Evolutionary conservation across 2,888 invertebrate species (phyloP).

Genomic region (Nipponacmea schrenckii): DNA sequence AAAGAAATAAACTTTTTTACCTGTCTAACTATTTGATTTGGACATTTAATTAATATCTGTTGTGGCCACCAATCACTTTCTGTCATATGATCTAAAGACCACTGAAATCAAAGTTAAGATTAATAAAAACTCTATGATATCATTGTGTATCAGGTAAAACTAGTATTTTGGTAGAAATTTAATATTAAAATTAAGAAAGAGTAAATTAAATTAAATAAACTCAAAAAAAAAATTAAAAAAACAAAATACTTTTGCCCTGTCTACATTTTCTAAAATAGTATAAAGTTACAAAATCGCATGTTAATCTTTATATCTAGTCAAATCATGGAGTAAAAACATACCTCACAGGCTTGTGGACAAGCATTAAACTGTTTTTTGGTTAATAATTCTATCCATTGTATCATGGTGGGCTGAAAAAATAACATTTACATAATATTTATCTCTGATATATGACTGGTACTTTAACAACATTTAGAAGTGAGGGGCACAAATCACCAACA

Average conservation of each 20-base stretch:
- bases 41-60: constrained; percentile 92
- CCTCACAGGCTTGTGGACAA: constrained; percentile 74
- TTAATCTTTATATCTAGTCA: too few species aligned
- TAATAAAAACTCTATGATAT: too few species aligned
- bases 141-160: too few species aligned
- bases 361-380: constrained; percentile 91
- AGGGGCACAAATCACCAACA: too few species aligned
- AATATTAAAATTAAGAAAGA: too few species aligned
- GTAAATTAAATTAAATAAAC: too few species aligned
- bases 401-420: constrained; percentile 85
- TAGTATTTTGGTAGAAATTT: too few species aligned
- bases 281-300: too few species aligned
- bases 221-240: background rate
- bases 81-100: constrained; percentile 94
- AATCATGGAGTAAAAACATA: constrained; percentile 37
- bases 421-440: constrained; percentile 9
- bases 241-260: background rate
- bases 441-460: background rate
- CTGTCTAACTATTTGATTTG: constrained; percentile 95
- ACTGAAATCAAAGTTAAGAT: constrained; percentile 71
- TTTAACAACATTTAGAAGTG: too few species aligned
- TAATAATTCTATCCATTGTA: constrained; percentile 93
- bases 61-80: constrained; percentile 96
- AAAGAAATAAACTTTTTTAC: constrained; percentile 62
- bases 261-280: too few species aligned